Conservation (phyloP, 2,888 invertebrate genomes). For the Diplazon laetatorius region DNA sequence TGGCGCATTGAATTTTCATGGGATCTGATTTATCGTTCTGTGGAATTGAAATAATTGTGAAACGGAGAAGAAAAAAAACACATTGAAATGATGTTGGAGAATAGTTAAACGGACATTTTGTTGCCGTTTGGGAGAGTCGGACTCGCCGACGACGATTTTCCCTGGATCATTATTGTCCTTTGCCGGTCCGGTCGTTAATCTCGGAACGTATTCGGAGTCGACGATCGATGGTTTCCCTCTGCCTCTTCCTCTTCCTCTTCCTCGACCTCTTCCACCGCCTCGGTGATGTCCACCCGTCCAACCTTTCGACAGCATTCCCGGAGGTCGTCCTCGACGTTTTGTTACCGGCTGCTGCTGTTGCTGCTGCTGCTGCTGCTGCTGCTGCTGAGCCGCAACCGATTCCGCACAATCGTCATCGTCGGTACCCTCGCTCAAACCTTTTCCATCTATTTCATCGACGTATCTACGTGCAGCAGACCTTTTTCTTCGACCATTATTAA, state of each 20-base stretch:
- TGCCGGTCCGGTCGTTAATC: conserved; percentile 33
- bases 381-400: no score
- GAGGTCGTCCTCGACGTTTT: conserved; percentile 35
- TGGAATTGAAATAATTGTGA: conserved; percentile 4
- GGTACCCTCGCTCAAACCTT: conserved; percentile 60
- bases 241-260: conserved; percentile 64
- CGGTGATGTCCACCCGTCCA: conserved; percentile 1
- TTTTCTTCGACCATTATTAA: conserved; percentile 38
- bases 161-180: background rate
- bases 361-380: background rate
- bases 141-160: background rate
- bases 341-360: background rate
- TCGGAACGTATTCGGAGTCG: conserved; percentile 68
- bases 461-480: conserved; percentile 35
- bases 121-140: conserved; percentile 39
- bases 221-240: conserved; percentile 44
- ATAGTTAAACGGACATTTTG: conserved; percentile 32
- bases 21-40: conserved; percentile 29
- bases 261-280: conserved; percentile 62
- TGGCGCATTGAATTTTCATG: conserved; percentile 80
- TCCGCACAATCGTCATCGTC: no score
- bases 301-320: background rate
- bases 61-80: conserved; percentile 23
- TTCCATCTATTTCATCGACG: conserved; percentile 55
- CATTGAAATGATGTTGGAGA: conserved; percentile 20